Percentiles rank a stretch among this genome's conserved stretches.
phyloP scores from a whole-genome alignment of 1,140 invertebrate genomes.

The Musca vetustissima region DNA sequence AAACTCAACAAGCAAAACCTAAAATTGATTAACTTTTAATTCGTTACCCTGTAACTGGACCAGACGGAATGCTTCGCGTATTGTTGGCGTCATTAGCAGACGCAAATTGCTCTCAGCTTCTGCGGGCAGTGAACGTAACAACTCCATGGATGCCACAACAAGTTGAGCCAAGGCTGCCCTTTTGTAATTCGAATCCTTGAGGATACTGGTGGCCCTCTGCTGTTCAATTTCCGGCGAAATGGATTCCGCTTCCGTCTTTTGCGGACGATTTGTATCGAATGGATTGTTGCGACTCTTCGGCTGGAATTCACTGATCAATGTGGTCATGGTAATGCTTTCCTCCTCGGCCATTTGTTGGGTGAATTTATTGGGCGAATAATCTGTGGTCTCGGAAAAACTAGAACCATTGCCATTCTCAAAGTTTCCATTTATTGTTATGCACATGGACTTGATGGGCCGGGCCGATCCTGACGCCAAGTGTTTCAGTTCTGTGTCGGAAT shows the following conservation, averaged over 20 bases:
- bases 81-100: conserved; percentile 53
- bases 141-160: conserved; percentile 54
- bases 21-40: conserved; percentile 55
- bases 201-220: conserved; percentile 74
- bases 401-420: conserved; percentile 31
- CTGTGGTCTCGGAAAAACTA: conserved; percentile 29
- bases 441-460: conserved; percentile 36
- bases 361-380: conserved; percentile 39
- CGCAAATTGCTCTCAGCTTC: conserved; percentile 52
- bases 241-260: conserved; percentile 60
- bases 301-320: conserved; percentile 58
- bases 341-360: conserved; percentile 46
- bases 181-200: conserved; percentile 64
- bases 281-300: conserved; percentile 60
- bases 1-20: conserved; percentile 56
- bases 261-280: conserved; percentile 58
- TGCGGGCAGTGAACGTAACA: conserved; percentile 46
- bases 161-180: conserved; percentile 49
- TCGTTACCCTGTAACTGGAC: conserved; percentile 55
- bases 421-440: conserved; percentile 43
- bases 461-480: neutral
- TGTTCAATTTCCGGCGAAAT: conserved; percentile 73
- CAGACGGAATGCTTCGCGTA: conserved; percentile 52
- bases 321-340: conserved; percentile 55
- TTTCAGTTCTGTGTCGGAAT: neutral